Percentiles rank a stretch among this genome's conserved stretches.
Conservation (phyloP, 1,140 invertebrate genomes). For the Drosophila ohnishii region DNA sequence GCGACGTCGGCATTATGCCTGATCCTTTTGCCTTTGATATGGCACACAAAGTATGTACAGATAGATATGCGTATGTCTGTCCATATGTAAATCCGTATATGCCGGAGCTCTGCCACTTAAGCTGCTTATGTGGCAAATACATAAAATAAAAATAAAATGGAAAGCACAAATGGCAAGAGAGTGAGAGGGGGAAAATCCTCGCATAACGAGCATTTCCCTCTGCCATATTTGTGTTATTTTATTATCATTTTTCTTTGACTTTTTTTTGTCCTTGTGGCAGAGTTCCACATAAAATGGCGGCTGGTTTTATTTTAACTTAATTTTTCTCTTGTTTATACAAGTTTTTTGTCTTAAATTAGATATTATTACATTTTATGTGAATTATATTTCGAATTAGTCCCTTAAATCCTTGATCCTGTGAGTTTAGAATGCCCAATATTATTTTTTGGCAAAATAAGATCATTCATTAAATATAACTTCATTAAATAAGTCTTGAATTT, state of each 20-base stretch:
- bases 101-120: slow-evolving; percentile 64
- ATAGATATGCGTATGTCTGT: slow-evolving; percentile 18
- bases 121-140: slow-evolving; percentile 78
- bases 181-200: slow-evolving; percentile 52
- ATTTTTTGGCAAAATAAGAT: not conserved
- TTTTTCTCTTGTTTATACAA: not conserved
- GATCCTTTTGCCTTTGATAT: slow-evolving; percentile 66
- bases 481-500: not conserved
- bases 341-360: not conserved
- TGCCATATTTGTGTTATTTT: slow-evolving; percentile 82
- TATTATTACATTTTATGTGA: not conserved
- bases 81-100: slow-evolving; percentile 41
- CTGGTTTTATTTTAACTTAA: not conserved
- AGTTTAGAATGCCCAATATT: not conserved
- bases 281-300: slow-evolving; percentile 56
- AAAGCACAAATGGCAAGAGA: slow-evolving; percentile 9
- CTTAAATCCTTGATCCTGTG: not conserved
- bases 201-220: slow-evolving; percentile 76
- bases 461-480: too few relatives aligned
- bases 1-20: slow-evolving; percentile 72
- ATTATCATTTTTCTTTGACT: slow-evolving; percentile 72
- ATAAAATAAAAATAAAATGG: slow-evolving; percentile 76
- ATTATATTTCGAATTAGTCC: not conserved
- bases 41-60: slow-evolving; percentile 21
- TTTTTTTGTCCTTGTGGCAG: not conserved